Conservation (phyloP, 1,140 invertebrate genomes). For the Phortica variegata region DNA sequence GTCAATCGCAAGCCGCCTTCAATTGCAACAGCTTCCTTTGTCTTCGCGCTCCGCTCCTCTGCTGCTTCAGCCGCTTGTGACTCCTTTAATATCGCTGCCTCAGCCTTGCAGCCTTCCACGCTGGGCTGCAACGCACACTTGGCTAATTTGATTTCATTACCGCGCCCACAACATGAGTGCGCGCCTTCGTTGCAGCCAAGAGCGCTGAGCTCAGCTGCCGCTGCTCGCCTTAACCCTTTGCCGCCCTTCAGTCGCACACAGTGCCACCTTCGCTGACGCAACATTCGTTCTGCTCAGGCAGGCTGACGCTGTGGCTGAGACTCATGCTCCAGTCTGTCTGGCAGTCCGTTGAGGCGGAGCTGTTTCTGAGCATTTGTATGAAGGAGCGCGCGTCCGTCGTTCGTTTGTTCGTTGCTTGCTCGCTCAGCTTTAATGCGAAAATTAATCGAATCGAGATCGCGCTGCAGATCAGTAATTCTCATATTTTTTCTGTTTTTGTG, state of each 20-base stretch:
- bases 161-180: constrained; percentile 47
- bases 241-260: no score
- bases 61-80: constrained; percentile 13
- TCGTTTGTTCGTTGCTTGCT: neutral
- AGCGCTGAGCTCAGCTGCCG: neutral
- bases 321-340: no score
- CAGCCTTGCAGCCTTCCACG: neutral
- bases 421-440: constrained; percentile 50
- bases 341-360: constrained; percentile 27
- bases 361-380: constrained; percentile 14
- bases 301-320: no score
- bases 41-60: no score
- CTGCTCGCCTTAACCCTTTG: neutral
- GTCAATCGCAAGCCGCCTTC: no score
- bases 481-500: neutral
- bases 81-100: neutral
- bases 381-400: no score
- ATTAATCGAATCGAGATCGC: constrained; percentile 56
- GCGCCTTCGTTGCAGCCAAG: no score
- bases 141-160: constrained; percentile 57
- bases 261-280: no score
- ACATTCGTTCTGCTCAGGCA: no score
- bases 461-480: constrained; percentile 6
- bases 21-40: no score
- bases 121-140: constrained; percentile 31